Conservation (phyloP, 2,113 vertebrate species). For the Lampris incognitus region DNA sequence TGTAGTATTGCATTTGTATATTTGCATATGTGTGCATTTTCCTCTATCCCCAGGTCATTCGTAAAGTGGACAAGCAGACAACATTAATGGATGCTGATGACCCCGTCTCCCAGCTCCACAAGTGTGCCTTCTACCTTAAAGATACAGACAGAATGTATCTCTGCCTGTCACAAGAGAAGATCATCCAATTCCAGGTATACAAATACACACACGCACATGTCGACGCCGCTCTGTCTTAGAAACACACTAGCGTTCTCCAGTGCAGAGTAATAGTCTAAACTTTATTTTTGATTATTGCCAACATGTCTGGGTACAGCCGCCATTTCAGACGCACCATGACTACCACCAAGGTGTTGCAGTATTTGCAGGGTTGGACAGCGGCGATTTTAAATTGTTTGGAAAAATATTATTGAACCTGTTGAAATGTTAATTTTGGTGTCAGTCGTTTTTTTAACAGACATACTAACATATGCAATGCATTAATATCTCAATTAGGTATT, state of each 20-base stretch:
- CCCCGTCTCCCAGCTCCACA: slow-evolving; percentile 97
- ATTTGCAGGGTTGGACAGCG: no score
- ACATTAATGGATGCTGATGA: slow-evolving; percentile 95
- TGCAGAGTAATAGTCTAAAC: no score
- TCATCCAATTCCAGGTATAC: slow-evolving; percentile 96
- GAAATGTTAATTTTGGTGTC: no score
- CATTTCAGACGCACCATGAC: no score
- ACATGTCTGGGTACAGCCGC: no score
- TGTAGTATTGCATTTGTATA: neutral
- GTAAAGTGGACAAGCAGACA: slow-evolving; percentile 97
- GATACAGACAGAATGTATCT: slow-evolving; percentile 98
- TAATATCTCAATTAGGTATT: no score
- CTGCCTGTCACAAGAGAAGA: slow-evolving; percentile 98
- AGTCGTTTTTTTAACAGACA: no score
- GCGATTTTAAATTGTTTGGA: no score
- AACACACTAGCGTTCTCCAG: neutral
- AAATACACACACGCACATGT: neutral
- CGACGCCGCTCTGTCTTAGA: neutral
- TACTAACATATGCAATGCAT: no score
- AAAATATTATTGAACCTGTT: no score
- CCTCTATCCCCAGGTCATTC: slow-evolving; percentile 85
- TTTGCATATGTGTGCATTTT: slow-evolving; percentile 8
- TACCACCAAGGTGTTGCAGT: no score
- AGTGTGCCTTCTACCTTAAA: slow-evolving; percentile 98
- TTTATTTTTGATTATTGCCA: no score